Conservation (phyloP, 1,140 invertebrate genomes). For the Drosophila varians region DNA sequence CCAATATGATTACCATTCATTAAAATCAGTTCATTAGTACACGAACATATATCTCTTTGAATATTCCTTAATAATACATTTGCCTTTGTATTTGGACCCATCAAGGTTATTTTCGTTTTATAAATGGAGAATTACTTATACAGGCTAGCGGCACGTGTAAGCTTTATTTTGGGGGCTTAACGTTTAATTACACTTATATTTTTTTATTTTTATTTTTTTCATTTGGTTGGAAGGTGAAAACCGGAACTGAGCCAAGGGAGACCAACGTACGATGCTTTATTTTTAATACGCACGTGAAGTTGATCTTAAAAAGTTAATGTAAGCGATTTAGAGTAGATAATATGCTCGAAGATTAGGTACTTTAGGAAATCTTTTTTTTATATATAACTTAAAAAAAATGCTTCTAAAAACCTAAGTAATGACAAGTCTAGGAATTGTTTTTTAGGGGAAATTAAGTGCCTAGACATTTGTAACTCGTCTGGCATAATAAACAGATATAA, state of each 20-base stretch:
- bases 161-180: constrained; percentile 34
- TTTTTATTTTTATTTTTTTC: constrained; percentile 7
- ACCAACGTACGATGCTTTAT: constrained; percentile 9
- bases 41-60: constrained; percentile 32
- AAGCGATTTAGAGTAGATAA: neutral
- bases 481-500: constrained; percentile 29
- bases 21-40: constrained; percentile 18
- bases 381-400: neutral
- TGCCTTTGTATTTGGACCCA: constrained; percentile 50
- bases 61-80: constrained; percentile 25
- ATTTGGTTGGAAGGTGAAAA: constrained; percentile 16
- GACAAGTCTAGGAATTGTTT: constrained; percentile 19
- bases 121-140: constrained; percentile 39
- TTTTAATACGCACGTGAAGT: constrained; percentile 23
- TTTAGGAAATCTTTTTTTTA: neutral
- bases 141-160: constrained; percentile 59
- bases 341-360: neutral
- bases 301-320: neutral
- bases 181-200: constrained; percentile 17
- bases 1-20: neutral
- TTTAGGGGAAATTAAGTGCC: constrained; percentile 17
- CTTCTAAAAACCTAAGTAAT: constrained; percentile 5
- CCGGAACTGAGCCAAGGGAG: constrained; percentile 31
- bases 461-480: constrained; percentile 16
- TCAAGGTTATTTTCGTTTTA: constrained; percentile 71